Evolutionary conservation across 37 sponge, comb jelly and placozoan species (phyloP), one percentile per base, ranked within the genome.

Genomic region (Halichondria panicea): DNA sequence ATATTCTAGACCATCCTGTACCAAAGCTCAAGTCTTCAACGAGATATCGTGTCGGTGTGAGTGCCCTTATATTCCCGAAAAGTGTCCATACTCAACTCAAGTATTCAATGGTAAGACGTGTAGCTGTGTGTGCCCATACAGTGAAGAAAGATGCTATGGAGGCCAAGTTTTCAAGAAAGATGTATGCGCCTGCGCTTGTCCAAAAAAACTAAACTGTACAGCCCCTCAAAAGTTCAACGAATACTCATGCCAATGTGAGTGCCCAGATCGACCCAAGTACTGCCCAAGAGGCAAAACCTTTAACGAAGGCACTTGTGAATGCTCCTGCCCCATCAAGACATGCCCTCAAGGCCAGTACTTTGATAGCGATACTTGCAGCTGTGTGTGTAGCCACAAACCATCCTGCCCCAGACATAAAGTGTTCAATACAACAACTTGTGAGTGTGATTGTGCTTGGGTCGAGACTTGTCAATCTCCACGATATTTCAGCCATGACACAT

Each of bases 171-270:
- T 57, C 39, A 52, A 63, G 39, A 44, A 18, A 33, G 32, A 38
- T 1, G 55, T 68, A 25, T 82, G 83, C 33, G 34, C 0, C 27
- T 82, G 83, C 43, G 45, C 54, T 24, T 82, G 83, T 40, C 75
- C 75, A 19, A 65, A 57, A 21, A 18, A 53, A 1, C 53, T 41
- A n/a, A 66, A 55, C 34, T 82, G 84, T 43, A 24, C 60, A 21
- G 48, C 12, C 0, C 27, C 19, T 24, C 56, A 83, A 30, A 21
- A 30, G 0, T 82, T 82, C 46, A 82, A 74, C 75, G 9, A 3
- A 1, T 18, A 24, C 3, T 55, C 75, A 8, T 82, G 83, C 46
- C 27, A 56, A 53, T 82, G 83, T 34, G 75, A 82, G 57, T 82
- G 83, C 21, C 15, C 57, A 31, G 13, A 32, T 2, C 39, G 27